These are phyloP conservation scores for Wasmannia auropunctata DNA, from an alignment of 1,140 invertebrate genomes.

Conservation along the genomic window DNA sequence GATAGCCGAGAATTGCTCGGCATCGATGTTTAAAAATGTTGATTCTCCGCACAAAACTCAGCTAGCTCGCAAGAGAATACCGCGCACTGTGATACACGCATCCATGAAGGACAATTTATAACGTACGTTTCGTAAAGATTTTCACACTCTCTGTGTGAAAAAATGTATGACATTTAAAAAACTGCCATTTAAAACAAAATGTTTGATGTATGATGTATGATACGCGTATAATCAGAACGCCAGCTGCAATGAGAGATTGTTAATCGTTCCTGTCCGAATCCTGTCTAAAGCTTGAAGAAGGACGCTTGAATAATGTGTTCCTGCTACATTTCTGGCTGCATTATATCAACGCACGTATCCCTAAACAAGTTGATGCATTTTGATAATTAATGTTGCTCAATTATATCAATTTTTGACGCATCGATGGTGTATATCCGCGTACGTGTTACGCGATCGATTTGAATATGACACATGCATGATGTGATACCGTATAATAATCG, in stretches of 20 bases:
- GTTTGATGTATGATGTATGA: slow-evolving; percentile 2
- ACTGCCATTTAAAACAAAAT: not conserved
- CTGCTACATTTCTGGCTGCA: not conserved
- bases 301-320: slow-evolving; percentile 8
- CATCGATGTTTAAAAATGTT: slow-evolving; percentile 77
- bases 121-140: not conserved
- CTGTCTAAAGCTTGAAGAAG: not conserved
- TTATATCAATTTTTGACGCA: not conserved
- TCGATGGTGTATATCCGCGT: not conserved
- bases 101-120: not conserved
- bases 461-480: not conserved
- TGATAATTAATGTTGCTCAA: slow-evolving; percentile 46
- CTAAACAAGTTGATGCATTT: slow-evolving; percentile 25
- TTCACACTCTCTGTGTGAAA: not conserved
- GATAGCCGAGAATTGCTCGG: slow-evolving; percentile 82
- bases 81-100: slow-evolving; percentile 8
- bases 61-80: not conserved
- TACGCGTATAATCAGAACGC: not conserved
- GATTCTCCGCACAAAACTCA: not conserved
- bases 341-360: not conserved
- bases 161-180: slow-evolving; percentile 20
- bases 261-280: not conserved
- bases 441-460: not conserved
- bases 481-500: not conserved
- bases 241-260: no score